These are phyloP conservation scores for Psammodynastes pulverulentus DNA, from an alignment of 2,113 vertebrate species.

Conservation along the genomic window DNA sequence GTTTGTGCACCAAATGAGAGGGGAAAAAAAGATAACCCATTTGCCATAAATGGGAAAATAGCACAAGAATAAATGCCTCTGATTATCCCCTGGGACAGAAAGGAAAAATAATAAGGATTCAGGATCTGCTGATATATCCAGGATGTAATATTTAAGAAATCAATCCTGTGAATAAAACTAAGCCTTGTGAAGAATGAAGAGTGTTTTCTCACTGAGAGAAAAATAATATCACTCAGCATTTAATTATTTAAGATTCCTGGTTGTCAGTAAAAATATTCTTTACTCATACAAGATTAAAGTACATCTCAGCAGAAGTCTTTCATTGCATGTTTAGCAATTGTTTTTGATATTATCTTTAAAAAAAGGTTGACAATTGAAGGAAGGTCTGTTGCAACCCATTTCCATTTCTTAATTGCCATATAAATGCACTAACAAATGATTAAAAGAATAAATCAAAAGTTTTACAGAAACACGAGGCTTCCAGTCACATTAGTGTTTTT, in stretches of 20 bases:
- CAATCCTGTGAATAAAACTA: background rate
- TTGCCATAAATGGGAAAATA: background rate
- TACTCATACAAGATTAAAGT: conserved; percentile 57
- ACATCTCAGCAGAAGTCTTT: conserved; percentile 58
- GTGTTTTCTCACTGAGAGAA: background rate
- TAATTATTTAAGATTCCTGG: conserved; percentile 36
- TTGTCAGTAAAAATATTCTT: conserved; percentile 46
- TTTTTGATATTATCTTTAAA: background rate
- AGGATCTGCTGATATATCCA: background rate
- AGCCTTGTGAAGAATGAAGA: background rate
- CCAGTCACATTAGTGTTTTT: conserved; percentile 73
- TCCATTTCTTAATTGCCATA: conserved; percentile 68
- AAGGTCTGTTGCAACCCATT: conserved; percentile 57
- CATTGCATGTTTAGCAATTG: conserved; percentile 68
- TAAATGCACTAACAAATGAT: conserved; percentile 66
- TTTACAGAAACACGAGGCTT: conserved; percentile 61
- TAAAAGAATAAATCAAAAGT: conserved; percentile 81
- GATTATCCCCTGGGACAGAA: background rate
- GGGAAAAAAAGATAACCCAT: background rate
- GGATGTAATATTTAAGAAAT: background rate
- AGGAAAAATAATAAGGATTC: background rate
- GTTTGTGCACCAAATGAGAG: background rate
- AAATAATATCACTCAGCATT: background rate
- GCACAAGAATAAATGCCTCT: background rate
- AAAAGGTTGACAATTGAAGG: conserved; percentile 69